These are phyloP conservation scores for Ceraclea dissimilis DNA, from an alignment of 2,888 invertebrate genomes.

Conservation along the genomic window DNA sequence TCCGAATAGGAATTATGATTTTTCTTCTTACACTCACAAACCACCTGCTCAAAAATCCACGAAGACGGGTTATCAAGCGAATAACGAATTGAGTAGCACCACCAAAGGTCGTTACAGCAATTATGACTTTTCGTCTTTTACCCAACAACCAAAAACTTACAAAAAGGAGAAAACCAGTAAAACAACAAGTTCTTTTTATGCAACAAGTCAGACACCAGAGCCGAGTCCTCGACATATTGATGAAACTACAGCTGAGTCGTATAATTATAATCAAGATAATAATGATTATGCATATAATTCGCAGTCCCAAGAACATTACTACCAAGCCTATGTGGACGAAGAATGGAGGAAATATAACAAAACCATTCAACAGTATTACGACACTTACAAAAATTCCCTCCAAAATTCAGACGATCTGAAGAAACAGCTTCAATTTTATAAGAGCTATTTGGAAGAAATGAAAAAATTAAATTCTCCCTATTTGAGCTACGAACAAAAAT, in stretches of 20 bases:
- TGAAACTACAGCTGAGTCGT: not conserved
- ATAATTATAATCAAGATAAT: not conserved
- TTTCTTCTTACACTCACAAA: not conserved
- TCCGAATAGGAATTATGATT: not conserved
- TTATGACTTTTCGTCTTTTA: not conserved
- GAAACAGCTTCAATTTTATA: slow-evolving; percentile 17
- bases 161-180: not conserved
- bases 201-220: not conserved
- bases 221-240: too few relatives aligned
- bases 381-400: slow-evolving; percentile 9
- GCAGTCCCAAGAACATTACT: not conserved
- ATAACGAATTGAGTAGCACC: not conserved
- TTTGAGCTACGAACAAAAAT: slow-evolving; percentile 12
- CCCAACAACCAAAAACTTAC: not conserved
- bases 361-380: slow-evolving; percentile 14
- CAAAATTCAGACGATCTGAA: slow-evolving; percentile 9
- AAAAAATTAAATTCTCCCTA: slow-evolving; percentile 7
- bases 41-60: not conserved
- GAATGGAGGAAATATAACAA: slow-evolving; percentile 14
- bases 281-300: not conserved
- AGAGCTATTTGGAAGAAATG: slow-evolving; percentile 15
- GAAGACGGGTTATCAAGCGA: not conserved
- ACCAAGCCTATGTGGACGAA: not conserved
- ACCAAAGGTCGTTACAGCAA: not conserved
- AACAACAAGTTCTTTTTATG: not conserved